A percentile compares a stretch with the other conserved stretches of the same genome.
phyloP scores from a whole-genome alignment of 1,140 invertebrate genomes.

The Conus ventricosus region DNA sequence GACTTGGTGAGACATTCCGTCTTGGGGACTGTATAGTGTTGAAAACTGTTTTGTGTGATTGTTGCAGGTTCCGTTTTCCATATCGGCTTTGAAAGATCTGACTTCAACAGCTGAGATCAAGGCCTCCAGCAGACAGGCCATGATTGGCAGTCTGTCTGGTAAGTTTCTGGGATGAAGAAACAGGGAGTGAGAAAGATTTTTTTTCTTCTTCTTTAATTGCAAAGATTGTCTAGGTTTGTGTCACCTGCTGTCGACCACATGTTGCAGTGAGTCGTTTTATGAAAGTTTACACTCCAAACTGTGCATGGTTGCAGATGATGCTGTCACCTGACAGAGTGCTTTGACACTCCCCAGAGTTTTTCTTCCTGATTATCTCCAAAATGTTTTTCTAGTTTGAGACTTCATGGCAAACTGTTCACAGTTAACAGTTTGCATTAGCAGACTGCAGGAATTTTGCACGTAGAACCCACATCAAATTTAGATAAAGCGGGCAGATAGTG shows the following conservation, averaged over 20 bases:
- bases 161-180: background rate
- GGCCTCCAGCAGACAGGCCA: conserved; percentile 93
- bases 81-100: conserved; percentile 84
- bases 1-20: too few species aligned
- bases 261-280: background rate
- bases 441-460: too few species aligned
- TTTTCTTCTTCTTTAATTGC: background rate
- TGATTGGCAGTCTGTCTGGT: conserved; percentile 90
- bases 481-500: too few species aligned
- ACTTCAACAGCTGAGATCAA: conserved; percentile 87
- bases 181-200: background rate
- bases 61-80: conserved; percentile 71
- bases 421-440: too few species aligned
- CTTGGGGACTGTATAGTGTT: too few species aligned
- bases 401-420: too few species aligned
- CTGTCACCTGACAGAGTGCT: too few species aligned
- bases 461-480: too few species aligned
- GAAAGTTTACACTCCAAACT: background rate
- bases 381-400: too few species aligned
- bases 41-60: background rate
- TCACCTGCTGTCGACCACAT: background rate
- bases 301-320: too few species aligned
- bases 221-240: background rate
- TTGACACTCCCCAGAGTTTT: too few species aligned
- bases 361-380: too few species aligned